phyloP scores from a whole-genome alignment of 2,888 invertebrate genomes.

The Carabus problematicus region DNA sequence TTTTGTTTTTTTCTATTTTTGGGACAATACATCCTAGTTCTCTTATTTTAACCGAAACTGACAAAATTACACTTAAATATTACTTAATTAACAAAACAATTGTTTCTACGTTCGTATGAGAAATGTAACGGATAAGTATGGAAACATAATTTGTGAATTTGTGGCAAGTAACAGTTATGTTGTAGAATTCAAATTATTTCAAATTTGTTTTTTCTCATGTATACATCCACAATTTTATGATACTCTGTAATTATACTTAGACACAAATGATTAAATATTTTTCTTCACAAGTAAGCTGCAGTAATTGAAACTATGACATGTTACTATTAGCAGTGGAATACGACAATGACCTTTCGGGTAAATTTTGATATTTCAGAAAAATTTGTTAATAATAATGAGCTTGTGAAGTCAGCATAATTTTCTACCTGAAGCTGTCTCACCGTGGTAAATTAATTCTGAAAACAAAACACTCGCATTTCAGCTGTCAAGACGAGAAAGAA shows the following conservation, averaged over 20 bases:
- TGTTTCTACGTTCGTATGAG: slow-evolving; percentile 21
- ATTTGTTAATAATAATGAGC: slow-evolving; percentile 15
- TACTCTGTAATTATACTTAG: no score
- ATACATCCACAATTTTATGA: not conserved
- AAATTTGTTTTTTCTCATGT: not conserved
- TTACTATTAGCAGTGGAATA: no score
- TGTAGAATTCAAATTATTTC: not conserved
- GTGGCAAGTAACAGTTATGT: not conserved
- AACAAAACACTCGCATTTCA: slow-evolving; percentile 10
- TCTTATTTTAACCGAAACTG: slow-evolving; percentile 27
- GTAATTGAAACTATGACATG: no score
- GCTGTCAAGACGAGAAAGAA: no score
- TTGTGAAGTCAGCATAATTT: slow-evolving; percentile 23
- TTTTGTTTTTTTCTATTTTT: not conserved
- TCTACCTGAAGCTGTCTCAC: slow-evolving; percentile 19
- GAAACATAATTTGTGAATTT: not conserved
- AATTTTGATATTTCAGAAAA: slow-evolving; percentile 27
- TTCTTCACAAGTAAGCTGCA: no score
- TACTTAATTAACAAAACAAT: slow-evolving; percentile 34
- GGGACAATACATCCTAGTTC: slow-evolving; percentile 26
- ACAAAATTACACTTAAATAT: slow-evolving; percentile 34
- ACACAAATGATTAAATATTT: no score
- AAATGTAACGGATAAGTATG: slow-evolving; percentile 12
- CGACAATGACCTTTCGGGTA: slow-evolving; percentile 26
- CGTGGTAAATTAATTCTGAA: slow-evolving; percentile 32